These are phyloP conservation scores for Tupiocoris notatus DNA, from an alignment of 2,888 invertebrate genomes.

Conservation along the genomic window DNA sequence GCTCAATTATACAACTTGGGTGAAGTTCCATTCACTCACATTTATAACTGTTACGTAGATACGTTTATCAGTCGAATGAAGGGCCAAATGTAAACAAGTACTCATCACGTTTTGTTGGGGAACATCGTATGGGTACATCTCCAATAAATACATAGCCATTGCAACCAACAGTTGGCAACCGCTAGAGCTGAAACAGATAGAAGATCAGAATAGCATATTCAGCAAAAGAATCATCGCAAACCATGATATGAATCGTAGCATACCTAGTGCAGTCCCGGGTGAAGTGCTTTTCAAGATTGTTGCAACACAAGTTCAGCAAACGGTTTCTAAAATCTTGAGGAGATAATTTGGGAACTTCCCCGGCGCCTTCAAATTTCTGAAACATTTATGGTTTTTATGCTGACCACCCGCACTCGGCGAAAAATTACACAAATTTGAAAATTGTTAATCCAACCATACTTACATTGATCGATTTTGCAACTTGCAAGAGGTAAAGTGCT, in stretches of 20 bases:
- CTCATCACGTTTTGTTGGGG: slow-evolving; percentile 40
- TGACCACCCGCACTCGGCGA: not conserved
- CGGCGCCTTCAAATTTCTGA: slow-evolving; percentile 32
- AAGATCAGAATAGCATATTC: too few relatives aligned
- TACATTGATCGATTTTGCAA: slow-evolving; percentile 51
- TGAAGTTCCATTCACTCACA: too few relatives aligned
- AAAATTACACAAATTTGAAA: too few relatives aligned
- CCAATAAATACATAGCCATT: slow-evolving; percentile 71
- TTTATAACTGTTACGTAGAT: slow-evolving; percentile 48
- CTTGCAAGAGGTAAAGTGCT: slow-evolving; percentile 65
- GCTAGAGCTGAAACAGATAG: slow-evolving; percentile 11
- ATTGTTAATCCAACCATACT: too few relatives aligned
- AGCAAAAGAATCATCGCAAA: too few relatives aligned
- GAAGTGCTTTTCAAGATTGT: slow-evolving; percentile 59
- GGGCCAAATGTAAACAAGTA: slow-evolving; percentile 46
- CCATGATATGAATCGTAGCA: slow-evolving; percentile 44
- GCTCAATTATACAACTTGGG: too few relatives aligned
- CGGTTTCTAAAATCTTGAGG: slow-evolving; percentile 46
- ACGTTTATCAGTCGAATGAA: slow-evolving; percentile 44
- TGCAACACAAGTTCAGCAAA: slow-evolving; percentile 51
- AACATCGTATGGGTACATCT: slow-evolving; percentile 56
- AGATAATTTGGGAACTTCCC: slow-evolving; percentile 34
- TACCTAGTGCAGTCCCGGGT: slow-evolving; percentile 54
- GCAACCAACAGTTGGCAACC: slow-evolving; percentile 61
- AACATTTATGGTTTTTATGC: not conserved